Evolutionary conservation across 2,797 vertebrate species (phyloP).

Genomic region (Alauda arvensis): DNA sequence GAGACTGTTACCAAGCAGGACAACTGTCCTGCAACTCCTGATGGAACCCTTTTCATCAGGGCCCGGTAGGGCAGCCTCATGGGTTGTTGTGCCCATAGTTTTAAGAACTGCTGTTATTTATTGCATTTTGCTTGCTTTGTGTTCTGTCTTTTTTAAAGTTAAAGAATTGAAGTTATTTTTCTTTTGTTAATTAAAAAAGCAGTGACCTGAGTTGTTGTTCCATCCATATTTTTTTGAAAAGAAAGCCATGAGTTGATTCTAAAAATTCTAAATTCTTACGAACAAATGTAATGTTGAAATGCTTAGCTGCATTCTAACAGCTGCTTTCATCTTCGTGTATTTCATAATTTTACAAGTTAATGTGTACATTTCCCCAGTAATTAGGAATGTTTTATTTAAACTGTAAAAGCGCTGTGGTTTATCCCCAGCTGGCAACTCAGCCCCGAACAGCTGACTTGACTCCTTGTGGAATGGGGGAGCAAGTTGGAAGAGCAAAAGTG

Average conservation of each 20-base stretch:
- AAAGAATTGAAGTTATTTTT: background rate
- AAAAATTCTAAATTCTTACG: background rate
- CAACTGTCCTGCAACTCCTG: slow-evolving; percentile 50
- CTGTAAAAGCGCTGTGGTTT: background rate
- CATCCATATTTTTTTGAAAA: background rate
- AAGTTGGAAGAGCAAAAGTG: background rate
- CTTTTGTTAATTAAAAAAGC: background rate
- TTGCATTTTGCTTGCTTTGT: background rate
- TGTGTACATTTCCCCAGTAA: background rate
- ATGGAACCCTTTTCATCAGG: slow-evolving; percentile 81
- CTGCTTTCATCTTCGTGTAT: background rate
- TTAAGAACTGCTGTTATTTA: background rate
- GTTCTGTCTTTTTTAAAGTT: background rate
- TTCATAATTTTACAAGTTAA: background rate
- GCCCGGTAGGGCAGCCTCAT: slow-evolving; percentile 69
- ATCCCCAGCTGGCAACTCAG: background rate
- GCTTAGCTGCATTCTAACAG: background rate
- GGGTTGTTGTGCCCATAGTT: background rate
- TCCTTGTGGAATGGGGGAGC: background rate
- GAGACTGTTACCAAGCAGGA: slow-evolving; percentile 70
- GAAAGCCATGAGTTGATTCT: background rate
- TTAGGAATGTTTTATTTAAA: background rate
- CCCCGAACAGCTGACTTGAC: background rate
- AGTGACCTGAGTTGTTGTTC: background rate
- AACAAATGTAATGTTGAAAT: background rate